These are phyloP conservation scores for Eidolon dupreanum DNA, from an alignment of 2,797 vertebrate species.

Conservation along the genomic window DNA sequence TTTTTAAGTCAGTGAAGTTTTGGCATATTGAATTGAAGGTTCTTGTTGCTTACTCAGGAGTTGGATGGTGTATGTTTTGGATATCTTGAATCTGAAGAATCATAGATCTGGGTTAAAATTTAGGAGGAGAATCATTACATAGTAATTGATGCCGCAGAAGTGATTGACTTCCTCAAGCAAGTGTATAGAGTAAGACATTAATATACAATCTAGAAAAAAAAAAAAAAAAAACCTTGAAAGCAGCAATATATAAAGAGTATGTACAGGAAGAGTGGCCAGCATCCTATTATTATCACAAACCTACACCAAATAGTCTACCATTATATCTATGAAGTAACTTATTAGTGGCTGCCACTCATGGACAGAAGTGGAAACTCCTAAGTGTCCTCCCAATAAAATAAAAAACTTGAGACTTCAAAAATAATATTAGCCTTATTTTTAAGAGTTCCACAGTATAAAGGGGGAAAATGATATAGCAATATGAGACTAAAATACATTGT, in stretches of 20 bases:
- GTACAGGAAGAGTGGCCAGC: not conserved
- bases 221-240: not conserved
- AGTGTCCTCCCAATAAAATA: not conserved
- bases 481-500: not conserved
- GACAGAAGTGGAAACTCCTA: not conserved
- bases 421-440: slow-evolving; percentile 1
- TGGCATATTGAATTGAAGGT: not conserved
- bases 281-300: not conserved
- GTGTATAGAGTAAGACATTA: not conserved
- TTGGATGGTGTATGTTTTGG: not conserved
- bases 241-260: not conserved
- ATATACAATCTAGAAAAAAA: not conserved
- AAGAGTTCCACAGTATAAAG: not conserved
- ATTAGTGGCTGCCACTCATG: not conserved
- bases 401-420: not conserved
- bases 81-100: not conserved
- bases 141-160: not conserved
- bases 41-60: not conserved
- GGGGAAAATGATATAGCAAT: not conserved
- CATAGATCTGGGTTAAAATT: not conserved
- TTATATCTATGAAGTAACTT: slow-evolving; percentile 24
- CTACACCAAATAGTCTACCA: not conserved
- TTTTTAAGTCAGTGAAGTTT: not conserved
- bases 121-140: not conserved
- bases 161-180: not conserved